phyloP scores from a whole-genome alignment of 92 coral and sea anemone species.

The Porites cylindrica region DNA sequence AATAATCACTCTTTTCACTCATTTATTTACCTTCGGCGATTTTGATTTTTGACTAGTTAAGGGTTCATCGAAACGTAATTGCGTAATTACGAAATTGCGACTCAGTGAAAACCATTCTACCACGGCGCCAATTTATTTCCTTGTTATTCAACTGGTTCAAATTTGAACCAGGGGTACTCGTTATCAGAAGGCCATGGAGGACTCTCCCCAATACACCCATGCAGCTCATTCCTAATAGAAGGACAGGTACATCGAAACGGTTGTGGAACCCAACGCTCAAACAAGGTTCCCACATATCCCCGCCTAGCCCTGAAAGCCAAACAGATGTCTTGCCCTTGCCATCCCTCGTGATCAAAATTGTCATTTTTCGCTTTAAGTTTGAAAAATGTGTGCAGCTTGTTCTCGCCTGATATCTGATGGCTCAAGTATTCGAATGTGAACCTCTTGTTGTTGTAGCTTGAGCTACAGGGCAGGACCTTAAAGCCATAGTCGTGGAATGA shows the following conservation, averaged over 20 bases:
- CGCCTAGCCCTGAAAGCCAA: not conserved
- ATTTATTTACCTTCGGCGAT: too few species aligned
- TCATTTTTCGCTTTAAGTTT: constrained; percentile 5
- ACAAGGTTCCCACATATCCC: not conserved
- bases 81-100: too few species aligned
- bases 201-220: not conserved
- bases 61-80: too few species aligned
- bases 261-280: not conserved
- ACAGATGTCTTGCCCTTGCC: constrained; percentile 30
- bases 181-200: too few species aligned
- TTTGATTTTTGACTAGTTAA: too few species aligned
- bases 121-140: too few species aligned
- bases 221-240: not conserved
- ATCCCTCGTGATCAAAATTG: not conserved
- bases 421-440: constrained; percentile 21
- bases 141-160: not conserved
- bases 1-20: too few species aligned
- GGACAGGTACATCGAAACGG: constrained; percentile 2
- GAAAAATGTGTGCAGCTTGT: constrained; percentile 10
- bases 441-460: constrained; percentile 24
- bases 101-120: too few species aligned
- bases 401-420: not conserved
- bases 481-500: not conserved
- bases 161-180: not conserved
- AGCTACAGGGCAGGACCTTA: constrained; percentile 25